These are phyloP conservation scores for Merodon equestris DNA, from an alignment of 2,888 invertebrate genomes.

Conservation along the genomic window DNA sequence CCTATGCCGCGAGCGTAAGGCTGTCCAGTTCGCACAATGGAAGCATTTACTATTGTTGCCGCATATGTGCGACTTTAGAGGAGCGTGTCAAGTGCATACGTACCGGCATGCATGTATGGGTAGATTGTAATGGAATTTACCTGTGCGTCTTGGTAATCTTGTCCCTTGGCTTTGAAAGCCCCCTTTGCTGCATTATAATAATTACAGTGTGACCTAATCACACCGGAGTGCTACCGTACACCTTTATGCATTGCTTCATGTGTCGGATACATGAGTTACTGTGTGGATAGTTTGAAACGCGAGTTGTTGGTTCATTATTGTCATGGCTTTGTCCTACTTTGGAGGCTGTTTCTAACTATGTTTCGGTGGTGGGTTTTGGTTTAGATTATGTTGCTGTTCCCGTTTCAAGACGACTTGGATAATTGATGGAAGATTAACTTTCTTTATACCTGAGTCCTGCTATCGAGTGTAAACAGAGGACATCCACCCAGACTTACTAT, in stretches of 20 bases:
- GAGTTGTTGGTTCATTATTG: conserved; percentile 59
- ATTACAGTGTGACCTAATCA: conserved; percentile 60
- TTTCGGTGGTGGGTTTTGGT: not conserved
- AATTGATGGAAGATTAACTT: no score
- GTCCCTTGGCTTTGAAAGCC: conserved; percentile 9
- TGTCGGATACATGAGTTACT: conserved; percentile 5
- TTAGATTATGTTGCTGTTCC: conserved; percentile 55
- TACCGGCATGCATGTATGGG: not conserved
- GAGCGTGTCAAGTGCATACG: conserved; percentile 62
- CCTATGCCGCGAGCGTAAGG: conserved; percentile 30
- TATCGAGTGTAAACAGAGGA: no score
- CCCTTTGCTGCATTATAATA: conserved; percentile 40
- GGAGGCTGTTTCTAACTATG: conserved; percentile 6
- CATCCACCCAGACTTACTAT: no score
- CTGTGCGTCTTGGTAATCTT: conserved; percentile 28
- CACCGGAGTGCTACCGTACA: conserved; percentile 30
- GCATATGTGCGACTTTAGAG: conserved; percentile 37
- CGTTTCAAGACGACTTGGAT: conserved; percentile 39
- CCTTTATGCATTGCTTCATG: not conserved
- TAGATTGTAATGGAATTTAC: conserved; percentile 37
- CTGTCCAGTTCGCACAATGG: conserved; percentile 40
- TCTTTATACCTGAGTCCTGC: no score
- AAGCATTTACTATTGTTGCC: conserved; percentile 23
- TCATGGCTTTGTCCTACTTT: conserved; percentile 55
- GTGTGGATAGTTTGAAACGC: conserved; percentile 41